Evolutionary conservation across 2,797 vertebrate genomes (phyloP), one percentile per base, ranked within the genome.

Genomic region (Scleropages formosus): DNA sequence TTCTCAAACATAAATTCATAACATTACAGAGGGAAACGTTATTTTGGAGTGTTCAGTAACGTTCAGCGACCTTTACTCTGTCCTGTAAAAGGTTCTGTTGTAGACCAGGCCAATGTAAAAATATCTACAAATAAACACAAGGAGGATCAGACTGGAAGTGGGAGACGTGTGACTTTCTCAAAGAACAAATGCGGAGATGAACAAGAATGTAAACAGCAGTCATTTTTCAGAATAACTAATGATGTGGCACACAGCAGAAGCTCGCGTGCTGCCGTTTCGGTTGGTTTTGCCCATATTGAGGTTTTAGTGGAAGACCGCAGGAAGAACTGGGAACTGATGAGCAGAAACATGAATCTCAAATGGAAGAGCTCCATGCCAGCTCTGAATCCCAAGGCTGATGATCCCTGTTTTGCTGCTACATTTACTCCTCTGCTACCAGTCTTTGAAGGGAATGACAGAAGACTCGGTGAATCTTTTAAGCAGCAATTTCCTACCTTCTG

Each of bases 381-480:
- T 2, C 31, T 39, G 31, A 39, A 6, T 39, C 31, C 31, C 31
- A 39, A 39, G 6, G 31, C 31, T 39, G 31, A 31, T 39, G 31
- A 39, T 39, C 31, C 31, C 31, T 39, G 31, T 6, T 39, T 51
- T 51, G 49, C 68, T 83, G 85, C 86, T 82, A 84, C 83, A 86
- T 78, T 79, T 79, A 77, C 80, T 84, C 82, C 83, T 76, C 77
- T n/a, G 78, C 56, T 72, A 75, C 81, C 84, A 65, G 8, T 80
- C 81, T 82, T 81, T 27, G 59, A 82, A 76, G 46, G 74, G 75
- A 73, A 76, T 58, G 83, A 86, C 83, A 84, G 84, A 84, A 86
- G 77, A 83, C 78, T 83, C 75, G 81, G 20, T 78, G 77, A 81
- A 85, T 80, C 78, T 75, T 47, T 56, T 76, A 75, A 81, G 79